Percentiles rank a stretch among this genome's conserved stretches.
Evolutionary conservation across 2,113 vertebrate species (phyloP).

Genomic region (Syngnathoides biaculeatus): DNA sequence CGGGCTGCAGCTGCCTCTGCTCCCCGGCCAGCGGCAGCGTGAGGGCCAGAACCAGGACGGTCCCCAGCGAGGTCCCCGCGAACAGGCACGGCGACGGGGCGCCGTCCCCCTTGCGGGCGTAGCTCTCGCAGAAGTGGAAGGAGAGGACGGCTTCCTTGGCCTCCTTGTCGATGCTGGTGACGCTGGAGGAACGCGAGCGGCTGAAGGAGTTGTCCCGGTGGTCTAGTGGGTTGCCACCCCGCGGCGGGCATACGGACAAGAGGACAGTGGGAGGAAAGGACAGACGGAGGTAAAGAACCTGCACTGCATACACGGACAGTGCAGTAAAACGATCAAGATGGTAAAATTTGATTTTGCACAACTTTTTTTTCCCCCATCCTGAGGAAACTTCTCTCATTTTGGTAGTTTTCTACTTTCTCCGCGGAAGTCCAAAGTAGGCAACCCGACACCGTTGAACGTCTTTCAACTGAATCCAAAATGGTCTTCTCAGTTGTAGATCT

Average conservation of each 20-base stretch:
- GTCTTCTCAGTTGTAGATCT: no score
- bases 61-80: conserved; percentile 92
- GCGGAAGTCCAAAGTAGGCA: no score
- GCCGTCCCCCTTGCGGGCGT: conserved; percentile 84
- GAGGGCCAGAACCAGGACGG: conserved; percentile 84
- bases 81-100: conserved; percentile 83
- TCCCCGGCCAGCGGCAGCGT: conserved; percentile 91
- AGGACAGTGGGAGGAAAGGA: conserved; percentile 72
- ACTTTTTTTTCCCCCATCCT: no score
- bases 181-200: conserved; percentile 94
- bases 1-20: conserved; percentile 92
- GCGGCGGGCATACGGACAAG: conserved; percentile 77
- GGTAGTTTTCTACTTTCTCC: no score
- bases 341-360: neutral
- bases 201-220: conserved; percentile 97
- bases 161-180: conserved; percentile 98
- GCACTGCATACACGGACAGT: conserved; percentile 9
- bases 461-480: no score
- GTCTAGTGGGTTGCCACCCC: conserved; percentile 83
- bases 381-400: no score
- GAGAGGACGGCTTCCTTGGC: conserved; percentile 88
- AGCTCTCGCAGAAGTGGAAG: conserved; percentile 91
- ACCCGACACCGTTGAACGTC: no score
- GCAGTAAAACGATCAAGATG: neutral
- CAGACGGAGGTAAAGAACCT: conserved; percentile 72